Evolutionary conservation across 1,140 invertebrate species (phyloP).

Genomic region (Drosophila aff.): DNA sequence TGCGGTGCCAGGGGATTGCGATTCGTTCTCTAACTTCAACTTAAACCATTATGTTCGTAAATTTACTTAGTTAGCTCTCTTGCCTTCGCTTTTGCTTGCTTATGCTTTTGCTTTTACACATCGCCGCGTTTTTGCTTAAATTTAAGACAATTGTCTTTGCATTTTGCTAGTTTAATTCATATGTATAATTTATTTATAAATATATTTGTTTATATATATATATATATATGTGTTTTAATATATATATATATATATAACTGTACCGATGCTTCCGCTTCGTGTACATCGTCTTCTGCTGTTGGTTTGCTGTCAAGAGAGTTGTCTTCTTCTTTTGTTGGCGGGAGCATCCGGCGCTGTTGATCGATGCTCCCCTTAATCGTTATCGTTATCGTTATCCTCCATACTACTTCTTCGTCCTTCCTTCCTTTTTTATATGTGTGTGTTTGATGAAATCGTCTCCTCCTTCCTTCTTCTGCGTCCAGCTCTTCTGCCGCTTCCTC

Average conservation of each 20-base stretch:
- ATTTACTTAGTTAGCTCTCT: slow-evolving; percentile 39
- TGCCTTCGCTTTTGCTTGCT: slow-evolving; percentile 9
- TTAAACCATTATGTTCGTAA: slow-evolving; percentile 46
- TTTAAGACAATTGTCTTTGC: slow-evolving; percentile 64
- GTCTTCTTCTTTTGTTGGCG: slow-evolving; percentile 42
- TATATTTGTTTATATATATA: slow-evolving; percentile 53
- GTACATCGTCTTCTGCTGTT: slow-evolving; percentile 44
- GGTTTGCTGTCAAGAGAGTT: slow-evolving; percentile 33
- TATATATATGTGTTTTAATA: slow-evolving; percentile 45
- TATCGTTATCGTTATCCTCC: slow-evolving; percentile 32
- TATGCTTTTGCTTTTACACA: slow-evolving; percentile 10
- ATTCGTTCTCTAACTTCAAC: slow-evolving; percentile 47
- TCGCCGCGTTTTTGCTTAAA: slow-evolving; percentile 44
- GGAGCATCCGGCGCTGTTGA: slow-evolving; percentile 37
- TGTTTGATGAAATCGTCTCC: slow-evolving; percentile 80
- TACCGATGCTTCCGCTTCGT: slow-evolving; percentile 53
- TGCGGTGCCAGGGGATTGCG: slow-evolving; percentile 43
- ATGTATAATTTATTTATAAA: slow-evolving; percentile 74
- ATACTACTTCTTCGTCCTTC: slow-evolving; percentile 38
- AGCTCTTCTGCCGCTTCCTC: slow-evolving; percentile 43
- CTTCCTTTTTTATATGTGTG: slow-evolving; percentile 62
- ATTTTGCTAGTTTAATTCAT: slow-evolving; percentile 63
- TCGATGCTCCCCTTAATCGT: slow-evolving; percentile 46
- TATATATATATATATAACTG: slow-evolving; percentile 56
- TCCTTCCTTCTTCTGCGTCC: slow-evolving; percentile 33